Evolutionary conservation across 2,797 vertebrate genomes (phyloP).

Genomic region (Gorsachius magnificus): DNA sequence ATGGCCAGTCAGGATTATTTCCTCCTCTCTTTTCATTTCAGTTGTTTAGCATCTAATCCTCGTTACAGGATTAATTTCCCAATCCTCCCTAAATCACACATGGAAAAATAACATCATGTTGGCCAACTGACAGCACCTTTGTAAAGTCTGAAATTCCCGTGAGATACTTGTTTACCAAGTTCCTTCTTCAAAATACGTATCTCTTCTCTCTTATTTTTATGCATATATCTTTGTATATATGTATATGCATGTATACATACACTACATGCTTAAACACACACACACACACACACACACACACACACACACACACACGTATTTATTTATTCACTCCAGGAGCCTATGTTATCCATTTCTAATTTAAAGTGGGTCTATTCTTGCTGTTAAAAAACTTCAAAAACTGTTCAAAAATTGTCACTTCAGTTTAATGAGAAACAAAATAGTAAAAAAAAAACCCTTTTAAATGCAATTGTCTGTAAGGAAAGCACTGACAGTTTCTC

Average conservation of each 20-base stretch:
- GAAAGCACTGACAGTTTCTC: background rate
- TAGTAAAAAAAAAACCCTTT: background rate
- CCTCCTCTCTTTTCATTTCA: background rate
- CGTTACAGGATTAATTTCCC: background rate
- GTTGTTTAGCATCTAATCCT: background rate
- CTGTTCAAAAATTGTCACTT: background rate
- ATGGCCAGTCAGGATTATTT: background rate
- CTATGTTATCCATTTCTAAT: background rate
- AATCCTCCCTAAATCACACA: background rate
- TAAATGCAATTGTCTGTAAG: background rate
- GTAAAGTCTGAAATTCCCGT: background rate
- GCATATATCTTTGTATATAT: background rate
- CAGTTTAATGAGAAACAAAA: background rate
- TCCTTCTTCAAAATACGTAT: background rate
- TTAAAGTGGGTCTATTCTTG: background rate
- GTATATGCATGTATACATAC: background rate
- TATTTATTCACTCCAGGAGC: background rate
- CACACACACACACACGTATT: too few species aligned
- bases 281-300: too few species aligned
- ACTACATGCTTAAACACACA: background rate
- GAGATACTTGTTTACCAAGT: background rate
- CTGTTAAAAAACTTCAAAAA: background rate
- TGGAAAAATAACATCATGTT: background rate
- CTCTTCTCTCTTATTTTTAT: background rate
- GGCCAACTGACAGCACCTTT: background rate